Evolutionary conservation across 2,888 invertebrate genomes (phyloP).

Genomic region (Euzetes globulus): DNA sequence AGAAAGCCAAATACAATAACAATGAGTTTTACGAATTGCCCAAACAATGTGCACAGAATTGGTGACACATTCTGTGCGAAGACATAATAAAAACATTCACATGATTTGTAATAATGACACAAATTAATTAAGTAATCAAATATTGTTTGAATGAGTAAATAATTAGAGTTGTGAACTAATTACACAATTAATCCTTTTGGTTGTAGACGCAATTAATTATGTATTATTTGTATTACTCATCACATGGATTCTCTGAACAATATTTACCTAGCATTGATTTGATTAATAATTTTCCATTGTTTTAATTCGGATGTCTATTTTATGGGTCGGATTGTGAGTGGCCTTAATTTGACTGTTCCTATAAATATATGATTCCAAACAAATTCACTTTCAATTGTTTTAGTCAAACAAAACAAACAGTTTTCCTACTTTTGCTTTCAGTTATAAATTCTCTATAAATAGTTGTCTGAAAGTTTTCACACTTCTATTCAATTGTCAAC

Average conservation of each 20-base stretch:
- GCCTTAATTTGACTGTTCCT: conserved; percentile 19
- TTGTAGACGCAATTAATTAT: background rate
- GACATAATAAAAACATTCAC: conserved; percentile 26
- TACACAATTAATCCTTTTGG: conserved; percentile 29
- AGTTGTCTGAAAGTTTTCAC: too few relatives aligned
- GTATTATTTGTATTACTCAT: conserved; percentile 2
- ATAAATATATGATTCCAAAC: conserved; percentile 26
- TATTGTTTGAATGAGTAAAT: background rate
- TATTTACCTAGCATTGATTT: conserved; percentile 16
- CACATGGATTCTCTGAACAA: background rate
- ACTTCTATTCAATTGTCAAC: too few relatives aligned
- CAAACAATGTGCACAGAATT: background rate
- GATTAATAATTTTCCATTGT: background rate
- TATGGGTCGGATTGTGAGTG: conserved; percentile 12
- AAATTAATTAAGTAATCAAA: background rate
- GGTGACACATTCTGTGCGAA: background rate
- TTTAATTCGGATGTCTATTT: background rate
- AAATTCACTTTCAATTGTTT: conserved; percentile 19
- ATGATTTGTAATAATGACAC: conserved; percentile 28
- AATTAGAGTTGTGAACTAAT: conserved; percentile 7
- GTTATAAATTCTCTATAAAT: background rate
- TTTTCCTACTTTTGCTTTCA: background rate
- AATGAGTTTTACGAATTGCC: background rate
- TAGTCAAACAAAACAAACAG: background rate
- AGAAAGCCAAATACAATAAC: background rate